Base-by-base conservation (phyloP, 2,113 vertebrate genomes). In the Austrofundulus limnaeus region DNA sequence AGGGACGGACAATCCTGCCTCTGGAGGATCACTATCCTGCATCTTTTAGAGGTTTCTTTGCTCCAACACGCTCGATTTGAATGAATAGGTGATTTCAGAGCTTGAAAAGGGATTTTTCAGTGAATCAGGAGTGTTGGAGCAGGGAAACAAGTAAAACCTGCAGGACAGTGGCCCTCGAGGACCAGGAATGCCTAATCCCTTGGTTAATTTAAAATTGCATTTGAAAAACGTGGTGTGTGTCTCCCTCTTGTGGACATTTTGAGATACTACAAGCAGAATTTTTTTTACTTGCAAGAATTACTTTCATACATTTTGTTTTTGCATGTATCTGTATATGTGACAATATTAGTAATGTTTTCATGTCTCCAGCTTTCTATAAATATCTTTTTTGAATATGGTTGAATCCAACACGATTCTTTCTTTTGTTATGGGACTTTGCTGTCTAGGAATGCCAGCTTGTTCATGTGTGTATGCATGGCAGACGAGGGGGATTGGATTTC, bases 401-500 rank as follows among this genome's bases (percentile, higher is more conserved):
- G 77, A 80, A 81, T 76, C n/a, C n/a, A 2, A 6, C 0, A 24
- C 5, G 2, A 8, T 19, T 23, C 85, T 82, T 80, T 69, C 62
- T 78, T 14, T 9, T 50, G 41, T 42, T 31, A n/a, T 47, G n/a
- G 49, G 37, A 46, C 23, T 34, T 49, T n/a, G 24, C 56, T 57
- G 34, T 72, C 15, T 12, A 14, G 3, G 39, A 49, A 12, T 23
- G 19, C 54, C 37, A 34, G 17, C 9, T 11, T 9, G 4, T 15
- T 41, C 25, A 21, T 62, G 42, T 53, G 34, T 63, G 48, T 53
- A 3, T 42, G 41, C 3, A 17, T 46, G 46, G 60, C 73, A 78
- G 59, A 72, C 80, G 81, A 71, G 66, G 65, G 65, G 66, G 81
- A 70, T 85, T 75, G 59, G 61, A 62, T 85, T 85, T 79, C 75